Conservation (phyloP, 2,888 invertebrate species). For the Cryptus viduatorius region DNA sequence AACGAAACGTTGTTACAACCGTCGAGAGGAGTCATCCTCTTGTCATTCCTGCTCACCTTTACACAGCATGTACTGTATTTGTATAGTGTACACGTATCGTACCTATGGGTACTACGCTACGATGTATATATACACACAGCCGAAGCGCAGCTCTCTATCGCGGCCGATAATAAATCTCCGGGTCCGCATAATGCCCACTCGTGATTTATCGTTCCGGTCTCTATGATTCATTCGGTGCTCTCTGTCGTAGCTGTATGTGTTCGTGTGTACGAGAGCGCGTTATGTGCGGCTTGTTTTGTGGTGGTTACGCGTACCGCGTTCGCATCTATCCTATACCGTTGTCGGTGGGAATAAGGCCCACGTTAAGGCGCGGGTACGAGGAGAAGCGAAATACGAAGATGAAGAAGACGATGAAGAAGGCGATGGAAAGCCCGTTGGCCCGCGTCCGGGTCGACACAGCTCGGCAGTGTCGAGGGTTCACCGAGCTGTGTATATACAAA, state of each 20-base stretch:
- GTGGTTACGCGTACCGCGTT: conserved; percentile 34
- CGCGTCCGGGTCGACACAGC: conserved; percentile 28
- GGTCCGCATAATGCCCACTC: conserved; percentile 67
- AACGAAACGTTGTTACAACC: conserved; percentile 47
- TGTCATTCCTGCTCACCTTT: conserved; percentile 56
- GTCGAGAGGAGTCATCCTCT: conserved; percentile 58
- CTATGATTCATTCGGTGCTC: conserved; percentile 70
- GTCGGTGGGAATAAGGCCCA: neutral
- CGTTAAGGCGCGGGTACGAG: conserved; percentile 8
- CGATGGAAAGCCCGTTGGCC: conserved; percentile 11
- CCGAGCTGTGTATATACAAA: conserved; percentile 18
- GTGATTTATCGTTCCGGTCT: conserved; percentile 71
- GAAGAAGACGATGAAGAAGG: conserved; percentile 11
- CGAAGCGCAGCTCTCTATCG: conserved; percentile 66
- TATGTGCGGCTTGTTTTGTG: conserved; percentile 14
- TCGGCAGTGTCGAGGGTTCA: conserved; percentile 34
- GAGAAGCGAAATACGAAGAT: conserved; percentile 12
- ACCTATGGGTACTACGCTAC: neutral
- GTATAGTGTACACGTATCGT: conserved; percentile 21
- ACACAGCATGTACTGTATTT: conserved; percentile 41
- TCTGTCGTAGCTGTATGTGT: conserved; percentile 47
- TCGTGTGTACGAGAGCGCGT: conserved; percentile 7
- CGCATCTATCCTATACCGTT: conserved; percentile 40
- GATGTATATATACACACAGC: neutral
- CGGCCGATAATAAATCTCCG: conserved; percentile 70